Base-by-base conservation (phyloP, 2,113 vertebrate species). In the Pagrus major region DNA sequence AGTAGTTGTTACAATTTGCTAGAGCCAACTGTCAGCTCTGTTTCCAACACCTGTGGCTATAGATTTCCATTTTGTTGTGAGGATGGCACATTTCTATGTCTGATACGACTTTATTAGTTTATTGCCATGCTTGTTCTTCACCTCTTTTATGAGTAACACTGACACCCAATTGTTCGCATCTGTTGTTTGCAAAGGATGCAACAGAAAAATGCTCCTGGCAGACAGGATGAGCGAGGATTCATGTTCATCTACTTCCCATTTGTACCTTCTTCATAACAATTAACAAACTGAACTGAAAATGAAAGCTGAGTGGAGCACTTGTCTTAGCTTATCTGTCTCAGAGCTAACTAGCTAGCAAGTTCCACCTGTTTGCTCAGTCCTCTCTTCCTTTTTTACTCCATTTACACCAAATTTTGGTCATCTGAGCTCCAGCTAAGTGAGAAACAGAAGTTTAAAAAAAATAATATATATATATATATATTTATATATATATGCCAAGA, bases 181-280 rank as follows among this genome's bases (percentile, higher is more conserved):
- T 31, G 37, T 23, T 76, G 44, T 77, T 70, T 65, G 71, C 51
- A 70, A 83, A 72, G 27, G 59, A 60, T 55, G 54, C 18, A 76
- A 83, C 76, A 55, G 20, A 86, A 80, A 81, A 80, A 67, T 71
- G 81, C 86, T 76, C n/a, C n/a, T 87, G 49, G 68, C 75, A 83
- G 65, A 51, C 49, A 72, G 37, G 49, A 81, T 72, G 52, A 54
- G 63, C 49, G 31, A 79, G 65, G 37, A 37, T 76, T 67, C 44
- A 49, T 33, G 27, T 44, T 82, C 64, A 69, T 44, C 1, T 31
- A 56, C 44, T 25, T 58, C 23, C 10, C 27, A 58, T 33, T 66
- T 75, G 59, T 33, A 31, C 18, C 33, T 20, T 64, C n/a, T 49
- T 47, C 18, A 16, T 71, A 63, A 56, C 33, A 58, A 71, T 75